Evolutionary conservation across 2,797 vertebrate genomes (phyloP), one percentile per base, ranked within the genome.

Genomic region (Labroides dimidiatus): DNA sequence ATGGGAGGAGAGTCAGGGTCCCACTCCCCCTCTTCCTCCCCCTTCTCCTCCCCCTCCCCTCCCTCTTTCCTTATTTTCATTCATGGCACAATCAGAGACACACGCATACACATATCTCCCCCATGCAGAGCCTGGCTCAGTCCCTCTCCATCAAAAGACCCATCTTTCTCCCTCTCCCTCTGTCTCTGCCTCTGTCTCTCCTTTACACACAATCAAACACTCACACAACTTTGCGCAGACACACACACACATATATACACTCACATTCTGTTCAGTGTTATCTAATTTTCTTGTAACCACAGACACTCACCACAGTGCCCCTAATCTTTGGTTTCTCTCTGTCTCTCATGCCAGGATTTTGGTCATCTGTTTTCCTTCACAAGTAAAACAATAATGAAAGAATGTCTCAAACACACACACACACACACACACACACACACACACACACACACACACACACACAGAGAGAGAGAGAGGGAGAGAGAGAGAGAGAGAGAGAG

Each of bases 81-180:
- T 94, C 93, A 93, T 91, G 86, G 86, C 93, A 94, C 92, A 93
- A 89, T 89, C 92, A 89, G 76, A 86, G 78, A 87, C 86, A 80
- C 81, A 74, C 76, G 69, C 79, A 72, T 57, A 47, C 84, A 73
- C 85, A 73, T 84, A 78, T 86, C 85, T 84, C 76, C 78, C 72
- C 69, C 84, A 82, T 60, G 79, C 85, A 88, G 86, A 39, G 75
- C 62, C 81, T 82, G 81, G 71, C 78, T 81, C 82, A 50, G 82
- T 82, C 81, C 62, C 55, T 69, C 69, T 73, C 76, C 78, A 86
- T 89, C 84, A 86, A 84, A 87, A 82, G 69, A 81, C 67, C 10
- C 0, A 44, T 17, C 58, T 19, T 36, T 37, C 44, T 23, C 62
- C 10, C 45, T 20, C 62, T 17, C 30, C n/a, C n/a, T n/a, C n/a